These are phyloP conservation scores for Habropoda laboriosa DNA, from an alignment of 1,140 invertebrate genomes.

Conservation along the genomic window DNA sequence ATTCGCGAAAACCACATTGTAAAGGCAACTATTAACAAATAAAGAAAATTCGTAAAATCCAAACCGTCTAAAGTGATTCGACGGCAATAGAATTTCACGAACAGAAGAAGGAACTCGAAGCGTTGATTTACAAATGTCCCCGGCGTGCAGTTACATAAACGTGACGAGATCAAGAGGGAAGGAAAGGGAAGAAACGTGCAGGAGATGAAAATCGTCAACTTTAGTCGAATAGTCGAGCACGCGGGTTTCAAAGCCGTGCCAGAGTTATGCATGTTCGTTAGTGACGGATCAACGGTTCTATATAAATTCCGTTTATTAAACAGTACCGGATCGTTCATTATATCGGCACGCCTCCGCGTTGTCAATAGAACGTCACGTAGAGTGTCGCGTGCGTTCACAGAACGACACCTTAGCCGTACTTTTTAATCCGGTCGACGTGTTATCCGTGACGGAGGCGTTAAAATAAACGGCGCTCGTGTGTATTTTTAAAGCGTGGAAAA, in stretches of 20 bases:
- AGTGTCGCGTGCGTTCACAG: neutral
- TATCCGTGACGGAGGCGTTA: neutral
- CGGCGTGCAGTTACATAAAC: neutral
- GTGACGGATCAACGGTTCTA: slow-evolving; percentile 44
- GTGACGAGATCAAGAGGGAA: neutral
- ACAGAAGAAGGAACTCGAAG: too few species aligned
- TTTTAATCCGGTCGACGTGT: neutral
- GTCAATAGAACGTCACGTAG: slow-evolving; percentile 34
- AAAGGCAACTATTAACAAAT: too few species aligned
- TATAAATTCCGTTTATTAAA: slow-evolving; percentile 47
- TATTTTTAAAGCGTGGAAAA: neutral
- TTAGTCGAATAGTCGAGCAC: neutral
- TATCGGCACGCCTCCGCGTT: slow-evolving; percentile 33
- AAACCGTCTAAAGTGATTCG: too few species aligned
- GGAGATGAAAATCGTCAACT: neutral
- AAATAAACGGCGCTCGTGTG: neutral
- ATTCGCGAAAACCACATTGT: too few species aligned
- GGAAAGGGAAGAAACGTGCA: neutral
- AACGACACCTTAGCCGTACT: slow-evolving; percentile 10
- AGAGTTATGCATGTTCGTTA: slow-evolving; percentile 48
- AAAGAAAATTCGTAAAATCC: too few species aligned
- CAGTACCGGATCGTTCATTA: slow-evolving; percentile 17
- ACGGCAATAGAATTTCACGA: too few species aligned
- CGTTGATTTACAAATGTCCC: neutral
- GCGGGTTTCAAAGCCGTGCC: neutral